A percentile compares a stretch with the other conserved stretches of the same genome.
Evolutionary conservation across 2,113 vertebrate genomes (phyloP).

Genomic region (Tauraco erythrolophus): DNA sequence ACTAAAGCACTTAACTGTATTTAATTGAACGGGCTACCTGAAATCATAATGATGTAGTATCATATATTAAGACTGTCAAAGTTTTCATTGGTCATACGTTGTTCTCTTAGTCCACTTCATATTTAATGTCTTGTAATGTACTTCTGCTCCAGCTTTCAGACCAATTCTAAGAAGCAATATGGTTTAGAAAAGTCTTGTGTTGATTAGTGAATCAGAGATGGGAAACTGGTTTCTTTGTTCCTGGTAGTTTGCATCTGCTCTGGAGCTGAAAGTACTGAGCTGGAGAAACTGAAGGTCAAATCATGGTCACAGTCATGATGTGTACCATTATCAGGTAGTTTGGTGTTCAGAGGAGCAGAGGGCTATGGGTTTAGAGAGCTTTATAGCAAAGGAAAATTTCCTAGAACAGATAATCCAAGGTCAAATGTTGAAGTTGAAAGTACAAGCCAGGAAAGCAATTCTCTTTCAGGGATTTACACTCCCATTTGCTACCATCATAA

Average conservation of each 20-base stretch:
- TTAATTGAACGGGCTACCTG: constrained; percentile 6
- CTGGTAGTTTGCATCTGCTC: not conserved
- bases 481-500: not conserved
- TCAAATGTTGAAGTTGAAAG: not conserved
- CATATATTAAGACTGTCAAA: not conserved
- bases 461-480: not conserved
- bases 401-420: not conserved
- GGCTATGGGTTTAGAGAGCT: not conserved
- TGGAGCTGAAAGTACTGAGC: not conserved
- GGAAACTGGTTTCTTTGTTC: not conserved
- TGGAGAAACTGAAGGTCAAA: not conserved
- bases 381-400: not conserved
- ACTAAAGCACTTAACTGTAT: constrained; percentile 29
- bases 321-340: not conserved
- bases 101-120: not conserved
- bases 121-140: not conserved
- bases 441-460: not conserved
- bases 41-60: not conserved
- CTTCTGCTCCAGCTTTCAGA: not conserved
- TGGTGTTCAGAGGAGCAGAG: not conserved
- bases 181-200: not conserved
- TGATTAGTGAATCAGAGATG: not conserved
- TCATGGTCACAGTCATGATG: not conserved
- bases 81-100: not conserved
- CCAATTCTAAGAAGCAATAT: not conserved